Percentiles rank a stretch among this genome's conserved stretches.
These are phyloP conservation scores for Menura novaehollandiae DNA, from an alignment of 2,113 vertebrate genomes.

Conservation along the genomic window DNA sequence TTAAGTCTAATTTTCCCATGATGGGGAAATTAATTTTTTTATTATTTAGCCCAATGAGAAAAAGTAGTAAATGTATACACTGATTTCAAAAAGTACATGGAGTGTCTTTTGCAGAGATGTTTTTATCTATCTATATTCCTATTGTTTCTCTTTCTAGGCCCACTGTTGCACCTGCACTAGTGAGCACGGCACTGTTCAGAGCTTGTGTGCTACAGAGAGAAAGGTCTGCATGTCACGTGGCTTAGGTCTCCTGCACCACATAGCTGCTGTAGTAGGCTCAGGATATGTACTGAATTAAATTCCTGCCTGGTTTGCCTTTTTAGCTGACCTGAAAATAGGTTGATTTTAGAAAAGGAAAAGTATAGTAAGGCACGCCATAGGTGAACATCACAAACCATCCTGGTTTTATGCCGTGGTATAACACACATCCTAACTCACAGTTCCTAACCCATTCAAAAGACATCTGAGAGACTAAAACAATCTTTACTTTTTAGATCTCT, in stretches of 20 bases:
- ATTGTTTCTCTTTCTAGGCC: background rate
- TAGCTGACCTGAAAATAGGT: background rate
- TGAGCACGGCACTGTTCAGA: background rate
- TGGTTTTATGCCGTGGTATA: background rate
- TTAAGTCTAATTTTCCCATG: background rate
- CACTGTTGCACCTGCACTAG: background rate
- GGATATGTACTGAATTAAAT: background rate
- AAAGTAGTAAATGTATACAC: background rate
- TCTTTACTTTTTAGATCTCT: background rate
- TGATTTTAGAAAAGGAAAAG: background rate
- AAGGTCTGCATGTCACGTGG: background rate
- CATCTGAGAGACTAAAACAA: background rate
- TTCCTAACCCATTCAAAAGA: background rate
- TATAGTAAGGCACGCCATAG: background rate
- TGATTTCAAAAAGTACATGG: background rate
- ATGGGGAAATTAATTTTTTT: conserved; percentile 28
- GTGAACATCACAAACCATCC: background rate
- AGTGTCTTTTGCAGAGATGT: background rate
- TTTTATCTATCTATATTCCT: background rate
- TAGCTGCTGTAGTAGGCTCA: background rate
- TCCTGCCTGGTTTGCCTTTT: background rate
- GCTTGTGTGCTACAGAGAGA: background rate
- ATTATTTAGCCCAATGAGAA: conserved; percentile 37
- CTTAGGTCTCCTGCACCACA: background rate
- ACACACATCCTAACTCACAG: background rate